These are phyloP conservation scores for Conchocele bisecta DNA, from an alignment of 2,888 invertebrate genomes.

Conservation along the genomic window DNA sequence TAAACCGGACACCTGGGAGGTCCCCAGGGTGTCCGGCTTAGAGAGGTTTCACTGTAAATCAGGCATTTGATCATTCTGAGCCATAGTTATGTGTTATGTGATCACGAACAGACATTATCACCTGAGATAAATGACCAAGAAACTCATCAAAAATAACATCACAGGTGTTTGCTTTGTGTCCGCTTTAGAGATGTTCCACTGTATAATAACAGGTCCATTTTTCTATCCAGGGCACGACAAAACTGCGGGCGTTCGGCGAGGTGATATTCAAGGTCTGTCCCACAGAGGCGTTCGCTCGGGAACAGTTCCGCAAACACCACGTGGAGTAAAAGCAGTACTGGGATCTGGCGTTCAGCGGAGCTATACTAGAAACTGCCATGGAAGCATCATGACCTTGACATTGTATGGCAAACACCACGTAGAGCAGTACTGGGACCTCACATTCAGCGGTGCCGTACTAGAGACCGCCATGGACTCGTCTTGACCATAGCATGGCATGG, in stretches of 20 bases:
- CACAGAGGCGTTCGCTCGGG: conserved; percentile 96
- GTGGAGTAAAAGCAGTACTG: conserved; percentile 99
- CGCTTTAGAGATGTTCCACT: background rate
- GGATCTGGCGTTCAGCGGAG: conserved; percentile 98
- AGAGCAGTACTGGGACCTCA: conserved; percentile 92
- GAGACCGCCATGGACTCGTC: conserved; percentile 84
- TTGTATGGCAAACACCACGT: background rate
- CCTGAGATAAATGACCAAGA: too few species aligned
- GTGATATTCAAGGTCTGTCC: conserved; percentile 96
- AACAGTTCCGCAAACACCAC: conserved; percentile 96
- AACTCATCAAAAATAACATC: too few species aligned
- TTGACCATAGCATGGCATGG: conserved; percentile 24
- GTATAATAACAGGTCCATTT: background rate
- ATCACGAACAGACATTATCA: too few species aligned
- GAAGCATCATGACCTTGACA: conserved; percentile 62
- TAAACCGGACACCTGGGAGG: too few species aligned
- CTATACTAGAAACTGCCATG: conserved; percentile 88
- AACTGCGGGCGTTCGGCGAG: conserved; percentile 94
- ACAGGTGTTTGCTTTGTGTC: too few species aligned
- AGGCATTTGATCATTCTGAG: too few species aligned
- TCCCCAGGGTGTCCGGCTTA: too few species aligned
- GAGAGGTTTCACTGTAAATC: too few species aligned
- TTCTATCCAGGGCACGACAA: conserved; percentile 88
- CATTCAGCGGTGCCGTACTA: conserved; percentile 96
- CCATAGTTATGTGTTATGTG: too few species aligned